Percentiles rank a stretch among this genome's conserved stretches.
Evolutionary conservation across 2,797 vertebrate species (phyloP).

Genomic region (Coracias cyanogaster): DNA sequence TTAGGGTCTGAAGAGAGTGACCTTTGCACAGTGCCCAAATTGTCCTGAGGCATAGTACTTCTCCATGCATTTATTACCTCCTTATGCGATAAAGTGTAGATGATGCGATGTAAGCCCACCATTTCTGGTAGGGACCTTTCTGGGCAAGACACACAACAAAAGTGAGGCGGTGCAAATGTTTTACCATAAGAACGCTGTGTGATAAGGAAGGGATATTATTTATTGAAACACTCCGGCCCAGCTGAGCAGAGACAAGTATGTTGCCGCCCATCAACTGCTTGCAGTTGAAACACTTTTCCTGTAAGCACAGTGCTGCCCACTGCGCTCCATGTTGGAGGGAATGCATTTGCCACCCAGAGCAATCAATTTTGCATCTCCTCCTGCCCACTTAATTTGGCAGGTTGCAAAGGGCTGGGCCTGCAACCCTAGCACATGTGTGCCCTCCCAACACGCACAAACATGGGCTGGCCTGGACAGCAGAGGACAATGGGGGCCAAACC

Average conservation of each 20-base stretch:
- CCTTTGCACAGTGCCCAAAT: constrained; percentile 66
- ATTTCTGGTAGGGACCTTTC: neutral
- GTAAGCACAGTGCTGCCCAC: neutral
- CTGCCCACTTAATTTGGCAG: neutral
- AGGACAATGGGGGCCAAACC: neutral
- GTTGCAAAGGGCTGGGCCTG: neutral
- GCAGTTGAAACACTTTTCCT: neutral
- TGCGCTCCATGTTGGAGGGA: fast-evolving
- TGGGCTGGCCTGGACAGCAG: neutral
- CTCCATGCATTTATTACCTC: constrained; percentile 64
- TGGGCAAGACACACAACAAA: neutral
- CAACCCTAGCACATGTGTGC: fast-evolving
- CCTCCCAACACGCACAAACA: fast-evolving
- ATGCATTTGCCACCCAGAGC: neutral
- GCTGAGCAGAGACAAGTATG: fast-evolving
- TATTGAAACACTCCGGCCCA: neutral
- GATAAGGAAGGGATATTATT: neutral
- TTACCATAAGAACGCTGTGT: neutral
- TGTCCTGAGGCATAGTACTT: constrained; percentile 65
- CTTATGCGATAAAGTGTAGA: constrained; percentile 37
- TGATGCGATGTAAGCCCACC: neutral
- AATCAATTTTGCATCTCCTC: neutral
- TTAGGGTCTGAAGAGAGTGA: constrained; percentile 72
- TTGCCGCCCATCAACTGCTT: neutral
- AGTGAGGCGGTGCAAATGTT: neutral